phyloP scores from a whole-genome alignment of 1,140 invertebrate species.

The Trichonephila clavipes region DNA sequence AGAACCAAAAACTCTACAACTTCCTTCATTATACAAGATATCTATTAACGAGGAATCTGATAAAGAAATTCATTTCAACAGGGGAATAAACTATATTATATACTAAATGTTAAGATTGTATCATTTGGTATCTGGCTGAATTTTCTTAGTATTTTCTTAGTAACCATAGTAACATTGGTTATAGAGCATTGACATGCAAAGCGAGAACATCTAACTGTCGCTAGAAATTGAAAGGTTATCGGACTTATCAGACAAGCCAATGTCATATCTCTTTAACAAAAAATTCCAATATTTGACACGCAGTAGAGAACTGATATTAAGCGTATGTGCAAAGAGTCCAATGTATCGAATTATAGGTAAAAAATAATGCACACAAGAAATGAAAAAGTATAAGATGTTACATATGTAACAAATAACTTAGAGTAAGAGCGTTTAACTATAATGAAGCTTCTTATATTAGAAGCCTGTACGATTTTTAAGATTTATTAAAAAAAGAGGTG shows the following conservation, averaged over 20 bases:
- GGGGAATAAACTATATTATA: slow-evolving; percentile 49
- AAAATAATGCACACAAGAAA: background rate
- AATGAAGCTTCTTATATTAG: background rate
- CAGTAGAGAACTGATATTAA: slow-evolving; percentile 34
- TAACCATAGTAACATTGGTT: slow-evolving; percentile 61
- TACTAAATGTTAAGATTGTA: slow-evolving; percentile 41
- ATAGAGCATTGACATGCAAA: slow-evolving; percentile 49
- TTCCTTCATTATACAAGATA: slow-evolving; percentile 15
- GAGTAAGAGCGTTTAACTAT: background rate
- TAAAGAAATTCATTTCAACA: slow-evolving; percentile 32
- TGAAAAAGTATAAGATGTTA: background rate
- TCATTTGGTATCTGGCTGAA: slow-evolving; percentile 35
- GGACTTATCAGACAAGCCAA: slow-evolving; percentile 53
- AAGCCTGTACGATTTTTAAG: background rate
- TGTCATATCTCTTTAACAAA: slow-evolving; percentile 5
- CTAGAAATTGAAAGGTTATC: slow-evolving; percentile 53
- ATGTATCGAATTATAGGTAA: background rate
- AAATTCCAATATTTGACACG: slow-evolving; percentile 25
- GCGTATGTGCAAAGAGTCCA: background rate
- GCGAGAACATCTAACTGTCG: slow-evolving; percentile 3
- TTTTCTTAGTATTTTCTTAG: slow-evolving; percentile 64
- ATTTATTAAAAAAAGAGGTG: background rate
- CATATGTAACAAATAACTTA: background rate
- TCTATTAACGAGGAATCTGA: slow-evolving; percentile 4
- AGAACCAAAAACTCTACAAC: slow-evolving; percentile 15